Base-by-base conservation (phyloP, 2,888 invertebrate species). In the Harpagoxenus sublaevis region DNA sequence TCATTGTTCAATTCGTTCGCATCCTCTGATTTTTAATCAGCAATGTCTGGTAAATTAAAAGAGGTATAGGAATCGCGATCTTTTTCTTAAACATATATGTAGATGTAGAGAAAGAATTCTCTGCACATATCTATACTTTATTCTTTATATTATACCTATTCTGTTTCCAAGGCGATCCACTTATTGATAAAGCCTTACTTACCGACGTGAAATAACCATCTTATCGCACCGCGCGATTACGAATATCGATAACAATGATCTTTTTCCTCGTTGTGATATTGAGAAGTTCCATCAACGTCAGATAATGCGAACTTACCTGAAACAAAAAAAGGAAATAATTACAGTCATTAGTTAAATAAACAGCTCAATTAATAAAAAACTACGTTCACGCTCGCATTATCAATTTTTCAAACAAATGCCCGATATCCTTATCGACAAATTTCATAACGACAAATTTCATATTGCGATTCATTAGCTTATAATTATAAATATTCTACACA, bases 291-390 rank as follows among this genome's bases (percentile, higher is more conserved):
- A 57, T 79, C 78, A 45, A 66, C 23, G 66, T 77, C 57, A 62
- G 53, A 51, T 68, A 71, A 35, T 45, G 35, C 35, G 18, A 48
- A 86, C 91, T 91, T 85, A 91, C 91, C 91, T 91, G 87, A 39
- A 91, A 91, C 86, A 87, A 71, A 87, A 77, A 77, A 28, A 60
- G 51, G 15, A 18, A 15, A 51, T 66, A 28, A 82, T 66, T 48
- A 71, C 18, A 55, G 8, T 35, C 23, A 57, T 51, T 18, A n/a
- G 31, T 55, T n/a, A 68, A 68, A 68, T 45, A 51, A 79, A 39
- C 23, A 6, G 45, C 12, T n/a, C 9, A 53, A 57, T 79, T 79
- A 48, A 28, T 55, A n/a, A 60, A 35, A 48, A 28, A 48, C 6
- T 23, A 39, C 9, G 12, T 68, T 57, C 5, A 31, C 9, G 12